A percentile compares a stretch with the other conserved stretches of the same genome.
phyloP scores from a whole-genome alignment of 1,140 invertebrate species.

The Lepidurus couesii region DNA sequence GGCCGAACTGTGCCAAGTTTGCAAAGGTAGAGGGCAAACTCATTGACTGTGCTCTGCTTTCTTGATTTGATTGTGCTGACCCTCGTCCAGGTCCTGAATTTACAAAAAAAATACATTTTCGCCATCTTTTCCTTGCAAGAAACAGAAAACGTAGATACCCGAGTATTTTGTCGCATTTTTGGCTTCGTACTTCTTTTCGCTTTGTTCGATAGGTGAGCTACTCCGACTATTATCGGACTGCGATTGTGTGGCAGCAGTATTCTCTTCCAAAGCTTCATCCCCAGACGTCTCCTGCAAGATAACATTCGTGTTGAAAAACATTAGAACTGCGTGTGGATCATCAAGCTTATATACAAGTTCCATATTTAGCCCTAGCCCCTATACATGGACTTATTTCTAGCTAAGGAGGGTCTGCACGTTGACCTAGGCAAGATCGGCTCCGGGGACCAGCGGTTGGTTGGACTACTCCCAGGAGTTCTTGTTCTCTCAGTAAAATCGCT shows the following conservation, averaged over 20 bases:
- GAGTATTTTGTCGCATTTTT: neutral
- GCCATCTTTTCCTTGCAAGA: neutral
- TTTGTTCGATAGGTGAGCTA: neutral
- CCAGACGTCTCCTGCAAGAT: neutral
- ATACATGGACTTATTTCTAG: conserved; percentile 19
- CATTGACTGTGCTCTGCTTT: neutral
- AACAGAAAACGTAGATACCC: neutral
- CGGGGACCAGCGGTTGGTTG: neutral
- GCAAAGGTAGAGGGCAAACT: neutral
- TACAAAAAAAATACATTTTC: neutral
- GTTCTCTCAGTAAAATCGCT: neutral
- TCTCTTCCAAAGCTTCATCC: neutral
- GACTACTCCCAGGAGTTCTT: conserved; percentile 3
- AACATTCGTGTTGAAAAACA: neutral
- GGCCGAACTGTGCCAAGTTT: neutral
- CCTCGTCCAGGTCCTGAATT: neutral
- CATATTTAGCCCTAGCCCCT: conserved; percentile 1
- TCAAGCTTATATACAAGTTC: neutral
- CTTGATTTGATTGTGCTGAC: neutral
- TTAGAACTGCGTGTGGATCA: neutral
- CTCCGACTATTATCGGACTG: conserved; percentile 9
- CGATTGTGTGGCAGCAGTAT: neutral
- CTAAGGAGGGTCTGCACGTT: conserved; percentile 13
- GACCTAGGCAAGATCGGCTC: conserved; percentile 8
- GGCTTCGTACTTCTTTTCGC: neutral